Percentiles rank a stretch among this genome's conserved stretches.
These are phyloP conservation scores for Heliconius melpomene DNA, from an alignment of 1,140 invertebrate species.

Conservation along the genomic window DNA sequence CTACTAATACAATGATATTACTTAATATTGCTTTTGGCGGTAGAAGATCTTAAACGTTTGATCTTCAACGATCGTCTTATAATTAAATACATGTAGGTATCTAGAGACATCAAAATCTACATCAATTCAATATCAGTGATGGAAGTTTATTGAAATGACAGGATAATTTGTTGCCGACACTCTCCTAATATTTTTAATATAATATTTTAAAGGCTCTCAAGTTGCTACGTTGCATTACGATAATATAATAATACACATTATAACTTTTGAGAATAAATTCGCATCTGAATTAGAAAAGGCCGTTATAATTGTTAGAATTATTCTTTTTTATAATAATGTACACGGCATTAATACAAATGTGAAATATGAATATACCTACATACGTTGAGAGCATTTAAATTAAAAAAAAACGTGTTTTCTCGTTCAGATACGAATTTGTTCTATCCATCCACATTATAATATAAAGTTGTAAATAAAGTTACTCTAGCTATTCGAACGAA, in stretches of 20 bases:
- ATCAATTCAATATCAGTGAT: slow-evolving; percentile 19
- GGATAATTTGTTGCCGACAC: slow-evolving; percentile 56
- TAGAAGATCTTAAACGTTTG: slow-evolving; percentile 50
- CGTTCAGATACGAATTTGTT: slow-evolving; percentile 12
- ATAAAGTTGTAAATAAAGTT: slow-evolving; percentile 80
- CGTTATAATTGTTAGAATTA: not conserved
- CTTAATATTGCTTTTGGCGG: slow-evolving; percentile 67
- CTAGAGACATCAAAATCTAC: slow-evolving; percentile 40
- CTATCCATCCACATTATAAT: slow-evolving; percentile 44
- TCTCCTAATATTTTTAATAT: slow-evolving; percentile 54
- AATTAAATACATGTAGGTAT: slow-evolving; percentile 24
- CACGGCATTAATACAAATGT: not conserved
- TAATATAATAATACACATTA: slow-evolving; percentile 51
- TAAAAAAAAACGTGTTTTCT: not conserved
- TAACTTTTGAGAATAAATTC: not conserved
- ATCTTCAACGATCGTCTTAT: slow-evolving; percentile 32
- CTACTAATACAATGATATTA: slow-evolving; percentile 60
- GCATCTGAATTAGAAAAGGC: not conserved
- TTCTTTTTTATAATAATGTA: not conserved
- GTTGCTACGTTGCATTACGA: slow-evolving; percentile 71
- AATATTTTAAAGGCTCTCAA: slow-evolving; percentile 68
- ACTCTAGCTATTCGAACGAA: slow-evolving; percentile 74
- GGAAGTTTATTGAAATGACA: slow-evolving; percentile 52
- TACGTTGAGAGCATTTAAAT: too few species aligned
- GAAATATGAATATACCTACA: not conserved